A percentile compares a stretch with the other conserved stretches of the same genome.
Conservation (phyloP, 2,113 vertebrate species). For the Podarcis raffonei region DNA sequence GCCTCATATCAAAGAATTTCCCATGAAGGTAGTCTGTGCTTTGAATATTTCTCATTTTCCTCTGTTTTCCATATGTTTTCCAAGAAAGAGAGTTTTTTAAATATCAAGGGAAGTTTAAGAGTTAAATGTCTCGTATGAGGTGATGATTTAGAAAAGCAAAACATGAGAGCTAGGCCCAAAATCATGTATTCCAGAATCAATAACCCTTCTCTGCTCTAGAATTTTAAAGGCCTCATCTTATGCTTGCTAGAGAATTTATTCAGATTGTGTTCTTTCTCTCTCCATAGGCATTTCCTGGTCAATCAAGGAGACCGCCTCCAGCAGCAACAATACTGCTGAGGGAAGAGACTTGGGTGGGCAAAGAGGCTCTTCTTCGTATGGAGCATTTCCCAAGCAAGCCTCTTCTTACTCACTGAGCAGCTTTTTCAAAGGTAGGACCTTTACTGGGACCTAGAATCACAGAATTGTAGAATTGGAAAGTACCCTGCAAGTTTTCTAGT, state of each 20-base stretch:
- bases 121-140: background rate
- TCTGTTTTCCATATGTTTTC: background rate
- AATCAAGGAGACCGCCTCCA: slow-evolving; percentile 89
- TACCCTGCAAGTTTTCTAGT: no score
- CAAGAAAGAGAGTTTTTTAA: background rate
- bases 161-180: background rate
- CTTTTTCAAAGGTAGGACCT: slow-evolving; percentile 89
- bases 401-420: slow-evolving; percentile 90
- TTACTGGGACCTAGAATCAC: background rate
- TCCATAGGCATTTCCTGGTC: slow-evolving; percentile 93
- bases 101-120: background rate
- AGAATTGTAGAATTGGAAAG: no score
- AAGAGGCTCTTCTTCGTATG: slow-evolving; percentile 74
- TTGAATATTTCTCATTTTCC: background rate
- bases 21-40: background rate
- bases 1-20: background rate
- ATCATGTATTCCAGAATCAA: background rate
- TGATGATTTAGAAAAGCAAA: background rate
- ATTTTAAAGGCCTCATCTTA: background rate
- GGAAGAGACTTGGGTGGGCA: slow-evolving; percentile 76
- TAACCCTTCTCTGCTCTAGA: background rate
- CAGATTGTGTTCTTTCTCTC: slow-evolving; percentile 4
- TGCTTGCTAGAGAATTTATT: background rate
- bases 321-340: slow-evolving; percentile 64
- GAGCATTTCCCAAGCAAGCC: slow-evolving; percentile 78